Evolutionary conservation across 2,113 vertebrate species (phyloP), one percentile per base, ranked within the genome.

Genomic region (Ellobius talpinus): DNA sequence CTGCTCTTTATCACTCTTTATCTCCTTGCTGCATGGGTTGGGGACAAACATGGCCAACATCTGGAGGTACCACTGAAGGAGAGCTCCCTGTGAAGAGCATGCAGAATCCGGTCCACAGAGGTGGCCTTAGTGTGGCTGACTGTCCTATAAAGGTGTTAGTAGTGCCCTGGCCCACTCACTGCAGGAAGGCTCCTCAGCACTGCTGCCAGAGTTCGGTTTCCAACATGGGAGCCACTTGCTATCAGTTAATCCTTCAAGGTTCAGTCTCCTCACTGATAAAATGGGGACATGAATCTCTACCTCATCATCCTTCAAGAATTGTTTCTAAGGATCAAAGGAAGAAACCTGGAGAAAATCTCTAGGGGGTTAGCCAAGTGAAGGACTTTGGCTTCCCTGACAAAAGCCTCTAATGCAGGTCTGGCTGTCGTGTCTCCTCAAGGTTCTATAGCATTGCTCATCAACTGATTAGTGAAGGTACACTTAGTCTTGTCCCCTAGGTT

Each of bases 401-500:
- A 96, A 95, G 65, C 52, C n/a, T 74, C 47, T 86, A 90, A 91
- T 10, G 63, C 29, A 26, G 26, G 58, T 85, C 81, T 79, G 96
- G 42, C 58, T 90, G 0, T 29, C 65, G 10, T 66, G 39, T 39
- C 6, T 45, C 52, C 93, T 94, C 9, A 65, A 36, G 81, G 24
- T 36, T 90, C 74, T 91, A 45, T 72, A 68, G 29, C 58, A 93
- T 82, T 58, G 45, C 66, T 95, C 77, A 88, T 61, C n/a, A 72
- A 78, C 65, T 73, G n/a, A 89, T 91, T 82, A 87, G 61, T 58
- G 86, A 95, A 94, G 66, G 47, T 84, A 82, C 47, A 95, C 45
- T 93, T 78, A 85, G 74, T 65, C 31, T 94, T 6, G 11, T 84
- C 55, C 63, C n/a, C 39, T 96, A 97, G 73, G 93, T 93, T 97